Base-by-base conservation (phyloP, 1,140 invertebrate genomes). In the Drosophila sechellia region DNA sequence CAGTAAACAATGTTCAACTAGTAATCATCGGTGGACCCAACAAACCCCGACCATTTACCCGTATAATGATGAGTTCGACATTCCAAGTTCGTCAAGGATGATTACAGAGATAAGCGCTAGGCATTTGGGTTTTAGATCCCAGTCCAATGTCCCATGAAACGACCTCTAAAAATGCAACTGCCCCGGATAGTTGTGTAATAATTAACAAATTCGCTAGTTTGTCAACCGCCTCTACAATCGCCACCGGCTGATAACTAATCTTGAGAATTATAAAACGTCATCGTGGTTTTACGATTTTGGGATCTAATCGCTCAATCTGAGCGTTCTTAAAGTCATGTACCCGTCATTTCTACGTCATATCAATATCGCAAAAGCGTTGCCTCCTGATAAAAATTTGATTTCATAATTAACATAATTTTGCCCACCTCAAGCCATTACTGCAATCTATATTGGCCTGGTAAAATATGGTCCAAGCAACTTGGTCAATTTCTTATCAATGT, bases 81-180 rank as follows among this genome's bases (percentile, higher is more conserved):
- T 58, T 70, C 39, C 5, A 35, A 63, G 55, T 42, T 4, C 45
- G 34, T 49, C 55, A 77, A 52, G 52, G 59, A 78, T 71, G 76
- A 78, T 78, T 13, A 46, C 31, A 48, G 65, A 42, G 70, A 87
- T 83, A 71, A 81, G 83, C 22, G 1, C 4, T 15, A 43, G 27
- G 37, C 40, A 35, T 42, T 22, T 49, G 58, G 52, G 48, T 48
- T 65, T 72, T 60, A 49, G 60, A 69, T 55, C 39, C 70, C 81
- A 50, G 48, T 45, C 52, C 69, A 87, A 63, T 87, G 83, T 79
- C 31, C 83, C 83, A 89, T 87, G 83, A 87, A 87, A 87, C 59
- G 83, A 83, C 83, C 83, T 89, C 84, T 87, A 87, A 71, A 59
- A 54, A 22, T 77, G 63, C 73, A 68, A 52, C 37, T 40, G 4